phyloP scores from a whole-genome alignment of 2,888 invertebrate species.

The Alsophila aescularia region DNA sequence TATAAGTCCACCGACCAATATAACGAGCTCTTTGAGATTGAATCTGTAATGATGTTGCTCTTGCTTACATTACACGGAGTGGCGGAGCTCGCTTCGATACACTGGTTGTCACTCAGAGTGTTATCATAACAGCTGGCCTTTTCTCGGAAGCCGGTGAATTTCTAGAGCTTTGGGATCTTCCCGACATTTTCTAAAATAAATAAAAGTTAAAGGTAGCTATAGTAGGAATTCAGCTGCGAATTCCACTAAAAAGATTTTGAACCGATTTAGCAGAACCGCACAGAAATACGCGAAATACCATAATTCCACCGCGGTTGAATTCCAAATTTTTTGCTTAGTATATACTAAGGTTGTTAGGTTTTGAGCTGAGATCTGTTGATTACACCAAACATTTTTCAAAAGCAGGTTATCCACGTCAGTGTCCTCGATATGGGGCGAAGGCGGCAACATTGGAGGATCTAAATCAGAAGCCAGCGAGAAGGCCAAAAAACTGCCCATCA shows the following conservation, averaged over 20 bases:
- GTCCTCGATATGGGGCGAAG: conserved; percentile 81
- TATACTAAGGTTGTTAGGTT: neutral
- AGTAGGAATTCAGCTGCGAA: too few relatives aligned
- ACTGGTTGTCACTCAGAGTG: conserved; percentile 1
- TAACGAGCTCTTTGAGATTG: conserved; percentile 22
- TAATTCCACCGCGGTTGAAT: too few relatives aligned
- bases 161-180: neutral
- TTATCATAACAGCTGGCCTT: neutral
- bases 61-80: conserved; percentile 28
- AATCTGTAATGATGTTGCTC: conserved; percentile 26
- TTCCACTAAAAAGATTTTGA: too few relatives aligned
- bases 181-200: too few relatives aligned
- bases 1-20: conserved; percentile 2
- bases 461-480: conserved; percentile 83
- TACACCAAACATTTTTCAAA: conserved; percentile 28
- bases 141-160: neutral
- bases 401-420: conserved; percentile 80
- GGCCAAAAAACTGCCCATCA: conserved; percentile 92
- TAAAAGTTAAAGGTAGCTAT: too few relatives aligned
- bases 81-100: conserved; percentile 7
- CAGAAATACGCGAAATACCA: too few relatives aligned
- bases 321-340: too few relatives aligned
- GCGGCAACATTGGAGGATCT: conserved; percentile 43
- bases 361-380: neutral
- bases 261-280: too few relatives aligned